Evolutionary conservation across 2,113 vertebrate species (phyloP), one percentile per base, ranked within the genome.

Genomic region (Carassius auratus): DNA sequence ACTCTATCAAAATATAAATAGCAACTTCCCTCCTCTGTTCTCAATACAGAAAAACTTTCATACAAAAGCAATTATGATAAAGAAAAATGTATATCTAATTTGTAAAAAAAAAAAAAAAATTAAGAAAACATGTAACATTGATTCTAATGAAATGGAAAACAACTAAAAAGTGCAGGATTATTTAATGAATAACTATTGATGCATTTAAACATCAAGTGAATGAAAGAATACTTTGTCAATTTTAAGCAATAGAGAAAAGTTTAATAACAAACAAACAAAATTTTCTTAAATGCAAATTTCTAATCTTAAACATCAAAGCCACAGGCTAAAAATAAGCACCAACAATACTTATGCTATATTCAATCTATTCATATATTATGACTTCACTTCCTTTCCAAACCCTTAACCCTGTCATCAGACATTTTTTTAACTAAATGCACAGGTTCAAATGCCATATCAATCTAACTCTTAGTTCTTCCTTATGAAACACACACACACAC

Each of bases 1-100:
- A 12, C 55, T 66, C 59, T 26, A 19, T 5, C 12, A 33, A 30
- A 5, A 26, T 66, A 81, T 81, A 66, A 81, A 81, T 81, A 81
- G 79, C 61, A 81, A 42, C 38, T 30, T 48, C 9, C 61, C 36
- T 81, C 38, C 23, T 19, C 61, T 68, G 38, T 45, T 52, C 48
- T 76, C 55, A 36, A n/a, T 59, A 7, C 17, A n/a, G 30, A 78
- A 19, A 30, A 19, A 36, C 2, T 26, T 78, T 59, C 30, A 38
- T n/a, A n/a, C n/a, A 50, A 52, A 52, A 52, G 4, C 13, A 52
- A 4, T 3, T 10, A 52, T 14, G 50, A 52, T 52, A 14, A 13
- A 52, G 50, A 52, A 52, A 66, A 30, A 2, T 15, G 13, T 15
- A 30, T 9, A 45, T 45, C 42, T 9, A 45, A 45, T 45, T 45